Base-by-base conservation (phyloP, 2,113 vertebrate species). In the Tricholaema leucomelas region DNA sequence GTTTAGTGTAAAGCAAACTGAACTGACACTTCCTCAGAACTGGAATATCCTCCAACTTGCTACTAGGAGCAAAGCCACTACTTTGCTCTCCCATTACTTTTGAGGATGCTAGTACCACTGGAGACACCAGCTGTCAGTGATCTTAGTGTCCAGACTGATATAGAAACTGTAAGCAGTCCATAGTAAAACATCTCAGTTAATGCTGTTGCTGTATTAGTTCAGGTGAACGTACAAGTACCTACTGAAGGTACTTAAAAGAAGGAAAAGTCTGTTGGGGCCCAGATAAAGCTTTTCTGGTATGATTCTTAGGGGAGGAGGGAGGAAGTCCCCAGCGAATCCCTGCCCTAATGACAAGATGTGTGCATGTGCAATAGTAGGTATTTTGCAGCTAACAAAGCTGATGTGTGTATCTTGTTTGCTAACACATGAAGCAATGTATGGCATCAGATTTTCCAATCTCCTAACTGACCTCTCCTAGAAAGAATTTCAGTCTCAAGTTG, bases 311-410 rank as follows among this genome's bases (percentile, higher is more conserved):
- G 27, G 71, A 27, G 18, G 4, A 15, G 16, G 4, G 0, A 6
- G 15, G n/a, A 73, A 59, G 2, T 0, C 0, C 7, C 2, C 40
- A 11, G 19, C 59, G 24, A 17, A 28, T 54, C 35, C 23, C 18
- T 27, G 20, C n/a, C 3, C 4, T 40, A 9, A 10, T 75, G 30
- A 5, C 35, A 71, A 65, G 25, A n/a, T 52, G 31, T 50, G 31
- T 13, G 67, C 2, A 0, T 27, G 7, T 38, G 15, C 6, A 9
- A 10, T 25, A 27, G 24, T 2, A 27, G n/a, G 17, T 33, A 15
- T 28, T 48, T 28, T 27, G n/a, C 13, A 27, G 6, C 15, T 59
- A 17, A 0, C 0, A 1, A 67, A 65, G 24, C 35, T 84, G 31
- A 25, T 44, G n/a, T 1, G 0, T 3, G 3, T 48, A 11, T 76